Percentiles rank a stretch among this genome's conserved stretches.
Evolutionary conservation across 1,140 invertebrate species (phyloP).

Genomic region (Drosophila pruinosa): DNA sequence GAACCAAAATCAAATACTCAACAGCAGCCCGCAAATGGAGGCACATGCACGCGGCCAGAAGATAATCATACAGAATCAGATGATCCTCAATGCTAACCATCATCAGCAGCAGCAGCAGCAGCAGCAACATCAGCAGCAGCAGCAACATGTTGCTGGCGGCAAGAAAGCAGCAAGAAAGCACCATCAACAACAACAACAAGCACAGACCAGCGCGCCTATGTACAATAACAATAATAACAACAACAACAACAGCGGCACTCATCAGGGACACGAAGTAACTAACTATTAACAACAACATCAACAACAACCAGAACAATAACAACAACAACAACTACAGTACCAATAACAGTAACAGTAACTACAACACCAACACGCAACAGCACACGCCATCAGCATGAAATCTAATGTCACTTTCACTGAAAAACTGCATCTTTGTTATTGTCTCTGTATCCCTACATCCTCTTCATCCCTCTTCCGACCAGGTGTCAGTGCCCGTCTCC

Average conservation of each 20-base stretch:
- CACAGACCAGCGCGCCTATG: conserved; percentile 59
- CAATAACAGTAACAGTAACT: conserved; percentile 26
- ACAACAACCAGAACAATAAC: conserved; percentile 38
- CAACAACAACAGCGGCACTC: conserved; percentile 48
- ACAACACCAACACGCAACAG: conserved; percentile 37
- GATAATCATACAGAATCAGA: conserved; percentile 82
- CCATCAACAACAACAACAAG: conserved; percentile 52
- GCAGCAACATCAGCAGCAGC: conserved; percentile 64
- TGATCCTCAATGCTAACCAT: conserved; percentile 76
- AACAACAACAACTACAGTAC: conserved; percentile 29
- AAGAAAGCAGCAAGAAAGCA: conserved; percentile 49
- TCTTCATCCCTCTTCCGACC: conserved; percentile 43
- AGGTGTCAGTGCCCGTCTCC: conserved; percentile 75
- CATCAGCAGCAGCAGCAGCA: conserved; percentile 68
- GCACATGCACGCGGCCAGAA: conserved; percentile 72
- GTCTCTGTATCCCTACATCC: conserved; percentile 41
- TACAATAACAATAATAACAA: conserved; percentile 64
- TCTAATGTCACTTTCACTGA: conserved; percentile 39
- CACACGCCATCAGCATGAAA: conserved; percentile 46
- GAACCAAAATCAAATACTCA: conserved; percentile 65
- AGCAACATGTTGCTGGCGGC: conserved; percentile 47
- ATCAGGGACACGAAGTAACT: conserved; percentile 77
- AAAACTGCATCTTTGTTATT: not conserved
- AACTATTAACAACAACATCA: conserved; percentile 68
- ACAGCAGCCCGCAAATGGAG: conserved; percentile 53